These are phyloP conservation scores for Lanistes nyassanus DNA, from an alignment of 1,140 invertebrate genomes.

Conservation along the genomic window DNA sequence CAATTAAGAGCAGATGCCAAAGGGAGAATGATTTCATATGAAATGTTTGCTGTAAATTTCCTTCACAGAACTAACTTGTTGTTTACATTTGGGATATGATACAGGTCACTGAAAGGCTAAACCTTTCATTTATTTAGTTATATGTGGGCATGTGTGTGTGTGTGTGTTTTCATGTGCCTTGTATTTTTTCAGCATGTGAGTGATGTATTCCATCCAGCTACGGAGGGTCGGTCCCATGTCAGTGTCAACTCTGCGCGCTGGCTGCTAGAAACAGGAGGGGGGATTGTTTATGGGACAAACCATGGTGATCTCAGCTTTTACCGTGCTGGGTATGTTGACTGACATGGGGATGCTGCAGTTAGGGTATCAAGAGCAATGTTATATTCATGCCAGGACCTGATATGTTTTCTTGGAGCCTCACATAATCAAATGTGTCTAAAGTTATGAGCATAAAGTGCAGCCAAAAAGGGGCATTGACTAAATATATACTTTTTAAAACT, in stretches of 20 bases:
- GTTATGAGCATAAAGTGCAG: neutral
- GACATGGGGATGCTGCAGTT: neutral
- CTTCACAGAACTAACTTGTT: neutral
- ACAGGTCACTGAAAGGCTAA: neutral
- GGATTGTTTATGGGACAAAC: conserved; percentile 86
- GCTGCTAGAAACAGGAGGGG: conserved; percentile 83
- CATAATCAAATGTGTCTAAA: no score
- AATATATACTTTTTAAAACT: neutral
- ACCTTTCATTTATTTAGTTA: neutral
- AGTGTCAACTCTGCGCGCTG: conserved; percentile 87
- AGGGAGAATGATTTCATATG: neutral
- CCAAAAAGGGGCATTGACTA: no score
- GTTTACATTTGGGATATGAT: neutral
- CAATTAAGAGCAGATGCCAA: neutral
- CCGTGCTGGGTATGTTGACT: conserved; percentile 54
- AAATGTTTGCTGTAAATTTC: neutral
- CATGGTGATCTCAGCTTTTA: conserved; percentile 81
- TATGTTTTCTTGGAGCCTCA: neutral
- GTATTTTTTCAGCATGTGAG: conserved; percentile 70
- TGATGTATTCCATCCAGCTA: conserved; percentile 72
- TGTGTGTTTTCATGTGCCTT: conserved; percentile 30
- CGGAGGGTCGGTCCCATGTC: conserved; percentile 72
- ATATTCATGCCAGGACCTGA: neutral
- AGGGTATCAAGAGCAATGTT: neutral
- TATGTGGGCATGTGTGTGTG: neutral